phyloP scores from a whole-genome alignment of 2,888 invertebrate genomes.

The Tetrapedia diversipes region DNA sequence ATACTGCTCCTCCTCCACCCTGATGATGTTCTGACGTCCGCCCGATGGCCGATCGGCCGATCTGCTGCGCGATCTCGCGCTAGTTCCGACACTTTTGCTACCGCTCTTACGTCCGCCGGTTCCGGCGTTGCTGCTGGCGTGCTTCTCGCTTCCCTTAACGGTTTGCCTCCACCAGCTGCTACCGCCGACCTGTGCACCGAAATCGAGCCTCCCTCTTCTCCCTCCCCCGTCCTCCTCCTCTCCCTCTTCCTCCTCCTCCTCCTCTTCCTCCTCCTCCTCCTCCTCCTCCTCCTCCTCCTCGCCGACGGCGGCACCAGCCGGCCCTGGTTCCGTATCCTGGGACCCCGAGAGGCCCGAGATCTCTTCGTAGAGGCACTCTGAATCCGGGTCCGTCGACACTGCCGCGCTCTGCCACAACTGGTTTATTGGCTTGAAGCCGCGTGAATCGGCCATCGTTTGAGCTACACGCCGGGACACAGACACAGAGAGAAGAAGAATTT shows the following conservation, averaged over 20 bases:
- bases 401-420: constrained; percentile 80
- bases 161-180: constrained; percentile 63
- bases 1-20: constrained; percentile 81
- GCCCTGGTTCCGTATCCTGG: constrained; percentile 72
- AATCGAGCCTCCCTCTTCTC: constrained; percentile 56
- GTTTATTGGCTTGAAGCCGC: constrained; percentile 82
- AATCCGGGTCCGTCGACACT: constrained; percentile 80
- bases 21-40: constrained; percentile 66
- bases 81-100: constrained; percentile 47
- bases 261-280: constrained; percentile 62
- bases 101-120: constrained; percentile 49
- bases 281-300: constrained; percentile 78
- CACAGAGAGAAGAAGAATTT: constrained; percentile 56
- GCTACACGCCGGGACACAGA: constrained; percentile 68
- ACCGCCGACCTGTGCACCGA: constrained; percentile 66
- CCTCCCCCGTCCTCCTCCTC: constrained; percentile 78
- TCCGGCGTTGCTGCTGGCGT: constrained; percentile 22
- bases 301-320: constrained; percentile 65
- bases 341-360: constrained; percentile 78
- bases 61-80: constrained; percentile 63
- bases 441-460: constrained; percentile 82
- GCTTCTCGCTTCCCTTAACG: constrained; percentile 41
- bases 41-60: constrained; percentile 65
- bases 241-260: constrained; percentile 78
- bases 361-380: constrained; percentile 82